phyloP scores from a whole-genome alignment of 64 coral and sea anemone species.

The Platygyra sinensis region DNA sequence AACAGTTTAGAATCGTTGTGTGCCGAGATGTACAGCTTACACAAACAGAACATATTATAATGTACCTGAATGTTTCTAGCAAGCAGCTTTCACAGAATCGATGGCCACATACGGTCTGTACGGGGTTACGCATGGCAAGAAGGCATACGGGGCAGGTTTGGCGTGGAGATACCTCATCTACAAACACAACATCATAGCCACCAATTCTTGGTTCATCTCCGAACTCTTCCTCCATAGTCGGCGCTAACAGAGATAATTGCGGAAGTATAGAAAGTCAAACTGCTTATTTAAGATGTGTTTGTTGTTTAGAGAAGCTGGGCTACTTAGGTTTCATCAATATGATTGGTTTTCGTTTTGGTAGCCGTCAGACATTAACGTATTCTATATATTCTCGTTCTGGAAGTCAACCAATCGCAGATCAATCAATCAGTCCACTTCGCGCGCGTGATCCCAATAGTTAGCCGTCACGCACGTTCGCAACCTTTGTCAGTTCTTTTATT shows the following conservation, averaged over 20 bases:
- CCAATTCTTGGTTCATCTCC: background rate
- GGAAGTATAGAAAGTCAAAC: background rate
- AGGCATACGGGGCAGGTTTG: constrained; percentile 4
- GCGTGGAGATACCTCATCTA: background rate
- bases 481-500: too few species aligned
- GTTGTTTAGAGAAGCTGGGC: background rate
- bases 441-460: too few species aligned
- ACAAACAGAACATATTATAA: background rate
- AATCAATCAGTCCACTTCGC: too few species aligned
- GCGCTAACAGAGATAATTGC: too few species aligned
- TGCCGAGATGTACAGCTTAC: too few species aligned
- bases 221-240: background rate
- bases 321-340: background rate
- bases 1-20: background rate
- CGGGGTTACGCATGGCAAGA: background rate
- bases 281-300: background rate
- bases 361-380: too few species aligned
- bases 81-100: constrained; percentile 22
- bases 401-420: background rate
- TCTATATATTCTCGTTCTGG: background rate
- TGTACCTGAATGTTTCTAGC: background rate
- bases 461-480: too few species aligned
- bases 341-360: background rate
- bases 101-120: constrained; percentile 23
- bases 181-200: background rate